phyloP scores from a whole-genome alignment of 2,888 invertebrate genomes.

The Morpho helenor region DNA sequence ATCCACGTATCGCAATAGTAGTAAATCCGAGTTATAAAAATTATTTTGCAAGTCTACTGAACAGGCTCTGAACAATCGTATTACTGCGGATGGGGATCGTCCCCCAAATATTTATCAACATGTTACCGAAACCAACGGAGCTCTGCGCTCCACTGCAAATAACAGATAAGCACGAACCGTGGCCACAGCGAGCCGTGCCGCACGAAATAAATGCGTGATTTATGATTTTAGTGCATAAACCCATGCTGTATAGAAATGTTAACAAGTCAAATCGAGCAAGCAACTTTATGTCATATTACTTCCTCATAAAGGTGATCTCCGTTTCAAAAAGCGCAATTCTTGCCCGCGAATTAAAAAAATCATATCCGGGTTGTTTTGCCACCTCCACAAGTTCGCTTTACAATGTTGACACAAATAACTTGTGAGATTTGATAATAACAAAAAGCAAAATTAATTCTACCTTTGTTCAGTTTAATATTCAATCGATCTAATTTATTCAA shows the following conservation, averaged over 20 bases:
- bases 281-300: conserved; percentile 17
- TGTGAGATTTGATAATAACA: not conserved
- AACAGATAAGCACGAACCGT: conserved; percentile 71
- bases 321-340: conserved; percentile 10
- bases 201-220: conserved; percentile 72
- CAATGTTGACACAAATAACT: conserved; percentile 20
- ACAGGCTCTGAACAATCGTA: too few relatives aligned
- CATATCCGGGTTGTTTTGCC: conserved; percentile 29
- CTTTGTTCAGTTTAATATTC: too few relatives aligned
- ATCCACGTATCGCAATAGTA: too few relatives aligned
- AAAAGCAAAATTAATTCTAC: too few relatives aligned
- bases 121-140: conserved; percentile 53
- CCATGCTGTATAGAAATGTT: conserved; percentile 17
- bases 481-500: too few relatives aligned
- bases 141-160: conserved; percentile 62
- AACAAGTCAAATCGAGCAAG: conserved; percentile 26
- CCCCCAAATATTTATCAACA: conserved; percentile 67
- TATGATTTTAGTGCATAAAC: conserved; percentile 60
- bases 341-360: conserved; percentile 33
- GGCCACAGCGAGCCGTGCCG: conserved; percentile 59
- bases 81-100: conserved; percentile 19
- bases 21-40: too few relatives aligned
- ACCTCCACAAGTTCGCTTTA: conserved; percentile 24
- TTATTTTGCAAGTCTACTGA: too few relatives aligned
- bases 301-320: conserved; percentile 11